Evolutionary conservation across 2,113 vertebrate species (phyloP).

Genomic region (Cochlearius cochlearius): DNA sequence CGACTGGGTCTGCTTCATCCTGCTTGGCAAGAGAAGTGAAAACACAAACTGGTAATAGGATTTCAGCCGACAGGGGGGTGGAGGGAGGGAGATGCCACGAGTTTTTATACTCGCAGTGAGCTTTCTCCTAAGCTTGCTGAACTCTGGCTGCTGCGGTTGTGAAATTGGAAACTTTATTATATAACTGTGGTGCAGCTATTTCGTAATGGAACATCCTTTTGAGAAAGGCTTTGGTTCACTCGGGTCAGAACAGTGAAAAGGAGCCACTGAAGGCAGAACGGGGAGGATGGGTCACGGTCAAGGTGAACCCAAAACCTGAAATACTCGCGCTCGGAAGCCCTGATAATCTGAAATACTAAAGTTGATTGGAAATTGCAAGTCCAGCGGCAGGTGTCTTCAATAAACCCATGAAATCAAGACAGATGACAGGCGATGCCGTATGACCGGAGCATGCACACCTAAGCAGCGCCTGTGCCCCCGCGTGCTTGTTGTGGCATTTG

Average conservation of each 20-base stretch:
- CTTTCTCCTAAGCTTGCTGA: neutral
- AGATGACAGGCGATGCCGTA: neutral
- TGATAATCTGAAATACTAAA: neutral
- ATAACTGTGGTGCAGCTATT: neutral
- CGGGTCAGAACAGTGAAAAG: neutral
- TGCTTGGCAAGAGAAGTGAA: neutral
- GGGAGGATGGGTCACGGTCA: neutral
- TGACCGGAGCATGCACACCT: fast-evolving
- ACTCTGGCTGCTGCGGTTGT: neutral
- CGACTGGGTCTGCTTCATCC: neutral
- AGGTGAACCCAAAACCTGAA: neutral
- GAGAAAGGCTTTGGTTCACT: neutral
- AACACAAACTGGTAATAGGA: neutral
- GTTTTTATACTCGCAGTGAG: neutral
- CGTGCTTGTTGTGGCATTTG: fast-evolving
- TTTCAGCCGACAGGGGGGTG: neutral
- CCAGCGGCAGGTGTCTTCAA: neutral
- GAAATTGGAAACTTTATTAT: neutral
- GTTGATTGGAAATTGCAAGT: neutral
- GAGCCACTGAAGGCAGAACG: neutral
- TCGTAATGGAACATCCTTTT: neutral
- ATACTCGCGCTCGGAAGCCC: neutral
- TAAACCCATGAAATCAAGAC: too few relatives aligned
- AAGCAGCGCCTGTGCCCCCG: neutral
- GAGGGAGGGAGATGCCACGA: neutral